Conservation (phyloP, 2,113 vertebrate genomes). For the Zosterops pallidus region DNA sequence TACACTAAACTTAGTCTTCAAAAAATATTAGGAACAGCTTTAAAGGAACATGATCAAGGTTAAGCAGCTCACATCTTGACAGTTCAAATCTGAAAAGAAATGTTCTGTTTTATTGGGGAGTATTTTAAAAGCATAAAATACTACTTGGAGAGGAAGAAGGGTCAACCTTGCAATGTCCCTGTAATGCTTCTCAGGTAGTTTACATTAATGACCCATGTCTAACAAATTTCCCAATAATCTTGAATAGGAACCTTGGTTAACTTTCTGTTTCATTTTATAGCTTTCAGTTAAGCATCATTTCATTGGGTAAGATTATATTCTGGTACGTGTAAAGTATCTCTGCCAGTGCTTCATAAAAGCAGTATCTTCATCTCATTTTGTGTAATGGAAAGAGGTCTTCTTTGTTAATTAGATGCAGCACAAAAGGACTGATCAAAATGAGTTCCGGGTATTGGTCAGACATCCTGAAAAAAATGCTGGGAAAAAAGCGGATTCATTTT, state of each 20-base stretch:
- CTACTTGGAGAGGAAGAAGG: neutral
- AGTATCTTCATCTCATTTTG: neutral
- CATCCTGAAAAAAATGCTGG: neutral
- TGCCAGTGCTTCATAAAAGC: neutral
- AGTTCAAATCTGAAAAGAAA: constrained; percentile 2
- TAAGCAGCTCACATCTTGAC: constrained; percentile 10
- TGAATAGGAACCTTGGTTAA: constrained; percentile 23
- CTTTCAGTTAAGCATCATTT: constrained; percentile 38
- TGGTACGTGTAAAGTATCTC: neutral
- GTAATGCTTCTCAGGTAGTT: constrained; percentile 3
- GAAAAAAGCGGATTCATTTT: neutral
- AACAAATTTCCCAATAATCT: constrained; percentile 39
- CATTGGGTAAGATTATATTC: neutral
- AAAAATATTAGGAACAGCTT: neutral
- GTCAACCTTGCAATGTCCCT: neutral
- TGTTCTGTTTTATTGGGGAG: constrained; percentile 19
- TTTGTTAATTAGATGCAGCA: neutral
- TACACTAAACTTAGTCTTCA: neutral
- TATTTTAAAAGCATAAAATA: constrained; percentile 32
- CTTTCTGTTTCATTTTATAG: constrained; percentile 44
- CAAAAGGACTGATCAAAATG: neutral
- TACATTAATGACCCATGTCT: constrained; percentile 29
- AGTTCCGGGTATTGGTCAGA: neutral
- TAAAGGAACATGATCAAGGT: neutral
- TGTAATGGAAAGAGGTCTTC: neutral